These are phyloP conservation scores for Leptogaster cylindrica DNA, from an alignment of 2,888 invertebrate genomes.

Conservation along the genomic window DNA sequence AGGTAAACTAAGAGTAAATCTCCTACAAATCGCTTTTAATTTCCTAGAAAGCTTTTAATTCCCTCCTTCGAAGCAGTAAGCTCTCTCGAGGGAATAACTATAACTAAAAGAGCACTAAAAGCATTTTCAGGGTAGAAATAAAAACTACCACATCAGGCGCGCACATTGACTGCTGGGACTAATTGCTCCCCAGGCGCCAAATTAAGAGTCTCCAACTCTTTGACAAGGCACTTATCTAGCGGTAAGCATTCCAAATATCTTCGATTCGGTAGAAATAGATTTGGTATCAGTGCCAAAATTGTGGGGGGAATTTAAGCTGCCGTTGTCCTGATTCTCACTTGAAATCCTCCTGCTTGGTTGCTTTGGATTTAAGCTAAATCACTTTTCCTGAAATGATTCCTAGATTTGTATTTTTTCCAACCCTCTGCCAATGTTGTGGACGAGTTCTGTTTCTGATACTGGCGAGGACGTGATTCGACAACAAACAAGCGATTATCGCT, in stretches of 20 bases:
- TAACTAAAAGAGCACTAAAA: no score
- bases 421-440: no score
- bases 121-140: no score
- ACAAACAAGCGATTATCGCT: constrained; percentile 85
- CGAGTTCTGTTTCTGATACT: constrained; percentile 55
- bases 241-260: constrained; percentile 58
- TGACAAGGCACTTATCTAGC: constrained; percentile 57
- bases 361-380: constrained; percentile 20
- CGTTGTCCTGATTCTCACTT: constrained; percentile 12
- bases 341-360: constrained; percentile 15
- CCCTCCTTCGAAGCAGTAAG: no score
- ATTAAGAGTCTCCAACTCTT: constrained; percentile 55
- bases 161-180: constrained; percentile 59
- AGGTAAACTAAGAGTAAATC: no score
- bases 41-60: no score
- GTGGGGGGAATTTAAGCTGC: constrained; percentile 6
- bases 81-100: no score
- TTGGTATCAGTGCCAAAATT: constrained; percentile 8
- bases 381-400: no score
- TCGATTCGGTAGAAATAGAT: constrained; percentile 51
- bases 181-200: constrained; percentile 56
- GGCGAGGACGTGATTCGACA: constrained; percentile 75
- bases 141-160: constrained; percentile 57
- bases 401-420: constrained; percentile 42
- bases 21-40: no score